Conservation (phyloP, 92 coral and sea anemone genomes). For the Actinernus sp. region DNA sequence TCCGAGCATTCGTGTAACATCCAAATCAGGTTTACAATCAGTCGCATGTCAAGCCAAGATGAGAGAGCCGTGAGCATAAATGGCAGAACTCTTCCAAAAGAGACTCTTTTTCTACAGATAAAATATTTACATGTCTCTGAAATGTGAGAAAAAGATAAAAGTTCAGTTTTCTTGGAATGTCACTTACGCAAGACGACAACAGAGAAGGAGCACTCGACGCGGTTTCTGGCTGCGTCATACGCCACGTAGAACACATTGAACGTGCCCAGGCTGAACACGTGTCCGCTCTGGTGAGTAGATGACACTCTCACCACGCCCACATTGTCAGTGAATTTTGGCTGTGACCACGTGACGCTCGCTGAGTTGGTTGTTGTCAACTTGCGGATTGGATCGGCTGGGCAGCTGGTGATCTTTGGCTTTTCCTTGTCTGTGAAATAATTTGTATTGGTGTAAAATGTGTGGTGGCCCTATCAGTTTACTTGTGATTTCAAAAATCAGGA, state of each 20-base stretch:
- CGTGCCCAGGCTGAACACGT: conserved; percentile 35
- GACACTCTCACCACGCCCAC: conserved; percentile 65
- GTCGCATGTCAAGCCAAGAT: too few relatives aligned
- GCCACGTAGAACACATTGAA: conserved; percentile 64
- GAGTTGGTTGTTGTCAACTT: conserved; percentile 7
- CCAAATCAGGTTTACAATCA: too few relatives aligned
- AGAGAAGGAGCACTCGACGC: conserved; percentile 38
- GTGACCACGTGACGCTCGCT: conserved; percentile 70
- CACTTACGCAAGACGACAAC: conserved; percentile 73
- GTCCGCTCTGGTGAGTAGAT: conserved; percentile 60
- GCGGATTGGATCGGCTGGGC: conserved; percentile 64
- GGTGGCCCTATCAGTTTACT: neutral
- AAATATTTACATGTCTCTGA: too few relatives aligned
- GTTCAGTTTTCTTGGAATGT: too few relatives aligned
- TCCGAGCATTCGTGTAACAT: too few relatives aligned
- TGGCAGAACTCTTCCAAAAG: too few relatives aligned
- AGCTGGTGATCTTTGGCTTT: conserved; percentile 59
- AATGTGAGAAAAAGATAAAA: neutral
- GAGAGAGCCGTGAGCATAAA: too few relatives aligned
- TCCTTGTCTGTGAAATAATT: conserved; percentile 81
- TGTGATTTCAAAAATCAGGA: neutral
- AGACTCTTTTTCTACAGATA: too few relatives aligned
- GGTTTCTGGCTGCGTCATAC: conserved; percentile 65
- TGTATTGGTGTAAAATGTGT: neutral
- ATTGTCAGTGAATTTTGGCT: conserved; percentile 86